Evolutionary conservation across 2,888 invertebrate genomes (phyloP).

Genomic region (Bedellia somnulentella): DNA sequence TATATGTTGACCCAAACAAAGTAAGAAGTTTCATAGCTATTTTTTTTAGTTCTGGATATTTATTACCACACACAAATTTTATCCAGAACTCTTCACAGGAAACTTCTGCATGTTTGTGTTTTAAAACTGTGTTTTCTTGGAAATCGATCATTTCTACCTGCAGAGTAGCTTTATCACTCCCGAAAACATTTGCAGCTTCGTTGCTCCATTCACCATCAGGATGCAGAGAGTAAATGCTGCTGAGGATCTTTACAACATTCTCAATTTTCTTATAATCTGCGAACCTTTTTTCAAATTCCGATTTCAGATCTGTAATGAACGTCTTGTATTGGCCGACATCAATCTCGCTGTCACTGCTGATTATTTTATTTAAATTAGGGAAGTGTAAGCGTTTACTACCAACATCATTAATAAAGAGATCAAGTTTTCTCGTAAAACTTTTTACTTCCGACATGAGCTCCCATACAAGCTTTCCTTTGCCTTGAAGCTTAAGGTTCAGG

Average conservation of each 20-base stretch:
- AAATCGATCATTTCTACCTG: no score
- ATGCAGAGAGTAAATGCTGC: slow-evolving; percentile 13
- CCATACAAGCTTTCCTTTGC: no score
- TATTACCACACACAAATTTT: no score
- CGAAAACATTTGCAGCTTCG: slow-evolving; percentile 11
- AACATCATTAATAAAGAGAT: slow-evolving; percentile 4
- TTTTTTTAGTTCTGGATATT: no score
- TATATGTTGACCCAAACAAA: no score
- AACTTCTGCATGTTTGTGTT: no score
- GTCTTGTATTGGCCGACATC: slow-evolving; percentile 12
- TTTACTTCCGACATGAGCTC: slow-evolving; percentile 8
- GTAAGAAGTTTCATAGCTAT: no score
- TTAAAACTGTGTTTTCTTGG: no score
- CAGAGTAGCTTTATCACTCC: no score
- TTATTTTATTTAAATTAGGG: slow-evolving; percentile 5
- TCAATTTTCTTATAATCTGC: slow-evolving; percentile 13
- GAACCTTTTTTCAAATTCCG: slow-evolving; percentile 12
- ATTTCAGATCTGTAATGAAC: slow-evolving; percentile 8
- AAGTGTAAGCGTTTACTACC: slow-evolving; percentile 8
- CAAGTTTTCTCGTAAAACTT: slow-evolving; percentile 5
- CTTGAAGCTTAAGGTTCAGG: no score
- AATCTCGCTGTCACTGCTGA: slow-evolving; percentile 10
- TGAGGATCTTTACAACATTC: slow-evolving; percentile 13
- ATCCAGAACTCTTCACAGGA: no score
- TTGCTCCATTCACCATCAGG: slow-evolving; percentile 13